Conservation (phyloP, 2,797 vertebrate genomes). For the Malacoraja senta region DNA sequence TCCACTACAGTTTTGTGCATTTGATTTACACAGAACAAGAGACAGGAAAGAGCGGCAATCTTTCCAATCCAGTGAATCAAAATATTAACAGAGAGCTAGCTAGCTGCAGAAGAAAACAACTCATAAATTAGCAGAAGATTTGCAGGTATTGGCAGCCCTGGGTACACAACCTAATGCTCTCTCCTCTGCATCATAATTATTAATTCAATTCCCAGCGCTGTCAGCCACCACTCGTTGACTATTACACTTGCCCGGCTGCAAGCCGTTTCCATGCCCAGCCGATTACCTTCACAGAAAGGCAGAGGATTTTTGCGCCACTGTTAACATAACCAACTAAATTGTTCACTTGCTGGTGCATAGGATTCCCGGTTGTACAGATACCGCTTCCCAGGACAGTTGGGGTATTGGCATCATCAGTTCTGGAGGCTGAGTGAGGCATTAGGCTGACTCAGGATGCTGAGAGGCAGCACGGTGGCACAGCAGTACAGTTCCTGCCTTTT, state of each 20-base stretch:
- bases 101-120: too few species aligned
- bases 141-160: neutral
- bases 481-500: too few species aligned
- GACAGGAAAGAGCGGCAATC: neutral
- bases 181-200: neutral
- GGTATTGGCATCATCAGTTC: neutral
- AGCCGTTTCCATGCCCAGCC: neutral
- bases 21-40: constrained; percentile 1
- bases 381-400: neutral
- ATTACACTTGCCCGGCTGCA: neutral
- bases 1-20: neutral
- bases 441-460: too few species aligned
- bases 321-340: neutral
- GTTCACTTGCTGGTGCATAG: neutral
- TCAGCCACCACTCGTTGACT: neutral
- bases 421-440: neutral
- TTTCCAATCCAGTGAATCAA: neutral
- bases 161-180: neutral
- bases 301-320: too few species aligned
- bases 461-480: too few species aligned
- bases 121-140: neutral
- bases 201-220: neutral
- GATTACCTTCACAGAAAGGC: neutral
- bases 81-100: neutral
- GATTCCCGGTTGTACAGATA: neutral